Base-by-base conservation (phyloP, 2,113 vertebrate genomes). In the Platysteira castanea region DNA sequence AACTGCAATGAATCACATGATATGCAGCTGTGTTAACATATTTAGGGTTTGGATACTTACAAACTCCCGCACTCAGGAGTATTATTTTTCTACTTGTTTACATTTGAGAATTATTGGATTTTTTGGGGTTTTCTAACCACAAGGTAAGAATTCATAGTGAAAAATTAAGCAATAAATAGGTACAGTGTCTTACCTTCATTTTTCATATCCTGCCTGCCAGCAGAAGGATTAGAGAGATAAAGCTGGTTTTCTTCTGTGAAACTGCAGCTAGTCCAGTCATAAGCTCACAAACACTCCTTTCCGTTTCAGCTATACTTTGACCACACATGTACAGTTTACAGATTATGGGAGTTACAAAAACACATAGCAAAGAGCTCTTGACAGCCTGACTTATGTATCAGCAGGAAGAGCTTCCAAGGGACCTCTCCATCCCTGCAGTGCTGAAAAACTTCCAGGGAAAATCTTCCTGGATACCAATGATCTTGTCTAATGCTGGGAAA, bases 391-490 rank as follows among this genome's bases (percentile, higher is more conserved):
- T 94, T 86, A 37, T 15, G 24, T 87, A 91, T 89, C 86, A 94
- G 70, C 75, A 95, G 82, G 53, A 95, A 94, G 87, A 79, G 69
- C 30, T 93, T 97, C 67, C 92, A 87, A 87, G 46, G 85, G 93
- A 97, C 93, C 90, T 96, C 96, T 96, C 94, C 95, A 96, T 84
- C 53, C 35, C 70, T 80, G 64, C 63, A 88, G 82, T 87, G 90
- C 95, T 97, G 96, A 97, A 97, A 96, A 93, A 56, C 26, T 82
- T 96, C 82, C 96, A 96, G 94, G 37, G 85, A 83, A 95, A 96
- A 91, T 83, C 61, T 74, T 95, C 73, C 69, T 74, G 47, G 46
- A 92, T 78, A 71, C 52, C 3, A 2, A 79, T 11, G 2, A 77
- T 60, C 84, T 80, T 3, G 1, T 93, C 87, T 75, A 91, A 82